Conservation (phyloP, 1,140 invertebrate genomes). For the Mya arenaria region DNA sequence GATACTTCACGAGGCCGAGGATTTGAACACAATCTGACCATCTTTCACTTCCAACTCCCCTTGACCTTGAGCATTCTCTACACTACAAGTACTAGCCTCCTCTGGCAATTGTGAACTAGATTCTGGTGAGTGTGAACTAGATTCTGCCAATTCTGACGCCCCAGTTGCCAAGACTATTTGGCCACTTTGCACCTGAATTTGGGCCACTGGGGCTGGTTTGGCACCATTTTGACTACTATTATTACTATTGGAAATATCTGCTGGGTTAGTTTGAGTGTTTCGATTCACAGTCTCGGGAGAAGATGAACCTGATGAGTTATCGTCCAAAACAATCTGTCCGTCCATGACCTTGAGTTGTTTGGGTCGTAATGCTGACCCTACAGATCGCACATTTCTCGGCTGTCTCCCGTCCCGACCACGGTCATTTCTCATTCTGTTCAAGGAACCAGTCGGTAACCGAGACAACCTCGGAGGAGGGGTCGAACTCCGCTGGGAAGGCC, state of each 20-base stretch:
- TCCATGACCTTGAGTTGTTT: slow-evolving; percentile 51
- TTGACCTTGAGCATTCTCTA: not conserved
- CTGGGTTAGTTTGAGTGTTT: slow-evolving; percentile 33
- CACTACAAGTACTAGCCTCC: not conserved
- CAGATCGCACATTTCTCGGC: slow-evolving; percentile 28
- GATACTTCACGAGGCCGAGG: slow-evolving; percentile 19
- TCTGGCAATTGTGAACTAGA: not conserved
- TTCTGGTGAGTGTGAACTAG: not conserved
- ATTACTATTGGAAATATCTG: slow-evolving; percentile 13
- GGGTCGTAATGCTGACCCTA: slow-evolving; percentile 36
- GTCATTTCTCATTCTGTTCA: no score
- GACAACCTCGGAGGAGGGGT: no score
- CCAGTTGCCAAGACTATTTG: slow-evolving; percentile 62
- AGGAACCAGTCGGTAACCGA: no score
- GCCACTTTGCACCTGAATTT: slow-evolving; percentile 61
- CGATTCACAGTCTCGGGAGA: slow-evolving; percentile 31
- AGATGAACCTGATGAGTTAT: slow-evolving; percentile 20
- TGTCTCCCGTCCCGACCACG: no score
- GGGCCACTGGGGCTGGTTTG: slow-evolving; percentile 33
- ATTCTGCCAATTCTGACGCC: not conserved
- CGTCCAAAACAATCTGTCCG: slow-evolving; percentile 56
- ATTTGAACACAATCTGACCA: slow-evolving; percentile 53
- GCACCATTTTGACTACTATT: not conserved
- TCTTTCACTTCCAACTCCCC: slow-evolving; percentile 53
- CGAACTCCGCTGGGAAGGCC: no score